Percentiles rank a stretch among this genome's conserved stretches.
These are phyloP conservation scores for Lissonota sp. DNA, from an alignment of 2,888 invertebrate species.

Conservation along the genomic window DNA sequence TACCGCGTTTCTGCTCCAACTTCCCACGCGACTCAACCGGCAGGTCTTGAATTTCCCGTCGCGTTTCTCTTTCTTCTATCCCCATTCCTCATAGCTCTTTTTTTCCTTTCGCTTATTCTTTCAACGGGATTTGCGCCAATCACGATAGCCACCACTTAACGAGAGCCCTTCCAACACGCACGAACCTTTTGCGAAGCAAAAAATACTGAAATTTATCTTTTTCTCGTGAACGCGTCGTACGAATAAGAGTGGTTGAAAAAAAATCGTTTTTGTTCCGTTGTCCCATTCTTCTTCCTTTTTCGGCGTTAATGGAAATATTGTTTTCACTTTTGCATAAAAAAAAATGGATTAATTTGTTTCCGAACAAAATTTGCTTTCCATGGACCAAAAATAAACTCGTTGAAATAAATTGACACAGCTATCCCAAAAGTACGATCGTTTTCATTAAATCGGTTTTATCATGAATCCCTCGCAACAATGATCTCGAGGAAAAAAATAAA, in stretches of 20 bases:
- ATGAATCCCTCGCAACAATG: background rate
- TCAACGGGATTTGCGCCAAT: constrained; percentile 23
- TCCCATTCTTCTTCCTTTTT: constrained; percentile 25
- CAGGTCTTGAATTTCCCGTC: constrained; percentile 21
- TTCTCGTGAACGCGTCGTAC: background rate
- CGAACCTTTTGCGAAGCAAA: background rate
- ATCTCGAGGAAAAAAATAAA: constrained; percentile 36
- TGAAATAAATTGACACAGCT: background rate
- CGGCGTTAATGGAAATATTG: constrained; percentile 2
- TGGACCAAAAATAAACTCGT: background rate
- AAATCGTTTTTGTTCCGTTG: constrained; percentile 33
- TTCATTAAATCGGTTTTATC: background rate
- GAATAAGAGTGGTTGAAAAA: constrained; percentile 1
- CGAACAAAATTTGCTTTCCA: background rate
- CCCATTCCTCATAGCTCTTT: constrained; percentile 20
- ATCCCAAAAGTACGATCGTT: background rate
- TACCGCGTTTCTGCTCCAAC: constrained; percentile 30
- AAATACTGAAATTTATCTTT: constrained; percentile 7
- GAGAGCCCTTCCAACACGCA: constrained; percentile 13
- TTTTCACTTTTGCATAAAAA: background rate
- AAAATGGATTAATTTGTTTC: constrained; percentile 5
- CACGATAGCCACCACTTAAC: constrained; percentile 51
- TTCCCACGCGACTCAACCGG: constrained; percentile 27
- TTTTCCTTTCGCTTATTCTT: constrained; percentile 7
- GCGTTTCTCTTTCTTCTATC: constrained; percentile 24